Base-by-base conservation (phyloP, 2,797 vertebrate species). In the Rhinogobio ventralis region DNA sequence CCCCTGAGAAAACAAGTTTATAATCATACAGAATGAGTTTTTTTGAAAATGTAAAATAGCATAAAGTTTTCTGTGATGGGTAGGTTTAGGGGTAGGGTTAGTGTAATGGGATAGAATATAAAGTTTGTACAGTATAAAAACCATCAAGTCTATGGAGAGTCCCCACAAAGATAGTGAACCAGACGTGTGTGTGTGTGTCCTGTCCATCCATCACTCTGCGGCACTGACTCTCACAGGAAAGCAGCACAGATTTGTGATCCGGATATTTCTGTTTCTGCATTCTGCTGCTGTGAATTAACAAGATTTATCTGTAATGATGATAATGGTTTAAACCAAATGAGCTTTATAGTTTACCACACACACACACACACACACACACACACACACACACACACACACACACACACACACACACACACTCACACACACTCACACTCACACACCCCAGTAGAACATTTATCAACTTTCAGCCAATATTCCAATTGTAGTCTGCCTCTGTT, bases 221-320 rank as follows among this genome's bases (percentile, higher is more conserved):
- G 39, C 13, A 49, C 23, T 39, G 36, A 68, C 66, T 17, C 49
- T 42, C n/a, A 81, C 55, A 64, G 81, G 45, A 82, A 64, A 81
- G 10, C 42, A 33, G 20, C n/a, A 30, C 51, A 55, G 82, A 77
- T 77, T 42, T 23, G 20, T 36, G 11, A 81, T 28, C 15, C 1
- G 7, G 42, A 82, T 66, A n/a, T 75, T 66, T 75, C n/a, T 4
- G 10, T 76, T 33, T 67, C 23, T 51, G 6, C 11, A 53, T 62
- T 83, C 20, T 28, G 28, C 19, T 77, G 49, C 49, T 77, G 25
- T 68, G 25, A 83, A 57, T 83, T 28, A 83, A 0, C 45, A 19
- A 45, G 28, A 28, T 83, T 30, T 68, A 55, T 55, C 13, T 83
- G 30, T 76, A 10, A 53, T 68, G 46, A 53, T 53, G 15, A 42